Evolutionary conservation across 2,797 vertebrate genomes (phyloP).

Genomic region (Semaprochilodus insignis): DNA sequence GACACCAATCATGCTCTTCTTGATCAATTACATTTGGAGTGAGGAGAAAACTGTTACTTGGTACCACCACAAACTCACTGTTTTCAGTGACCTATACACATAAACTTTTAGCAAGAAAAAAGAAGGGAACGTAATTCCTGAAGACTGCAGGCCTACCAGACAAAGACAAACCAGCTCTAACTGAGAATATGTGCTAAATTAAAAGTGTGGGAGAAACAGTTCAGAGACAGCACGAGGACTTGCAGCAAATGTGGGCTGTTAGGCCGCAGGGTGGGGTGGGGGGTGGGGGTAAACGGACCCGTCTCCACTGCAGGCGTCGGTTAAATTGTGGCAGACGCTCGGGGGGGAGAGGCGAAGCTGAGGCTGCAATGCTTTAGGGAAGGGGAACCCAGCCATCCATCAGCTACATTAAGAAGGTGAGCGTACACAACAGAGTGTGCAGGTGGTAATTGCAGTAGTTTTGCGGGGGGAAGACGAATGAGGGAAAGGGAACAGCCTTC

Average conservation of each 20-base stretch:
- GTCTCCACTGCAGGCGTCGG: constrained; percentile 4
- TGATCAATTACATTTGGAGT: no score
- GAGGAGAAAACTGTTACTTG: no score
- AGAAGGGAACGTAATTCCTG: neutral
- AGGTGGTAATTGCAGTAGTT: constrained; percentile 51
- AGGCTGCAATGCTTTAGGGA: constrained; percentile 41
- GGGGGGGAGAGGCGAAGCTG: constrained; percentile 15
- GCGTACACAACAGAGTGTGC: constrained; percentile 39
- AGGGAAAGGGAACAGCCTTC: constrained; percentile 32
- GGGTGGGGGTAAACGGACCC: constrained; percentile 16
- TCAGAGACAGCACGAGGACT: neutral
- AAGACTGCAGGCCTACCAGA: neutral
- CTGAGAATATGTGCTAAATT: neutral
- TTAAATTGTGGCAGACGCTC: constrained; percentile 36
- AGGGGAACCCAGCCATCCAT: constrained; percentile 53
- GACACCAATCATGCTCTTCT: no score
- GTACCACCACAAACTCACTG: no score
- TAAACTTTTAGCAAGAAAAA: no score
- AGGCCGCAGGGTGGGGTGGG: constrained; percentile 8
- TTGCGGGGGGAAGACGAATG: constrained; percentile 52
- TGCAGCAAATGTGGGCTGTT: neutral
- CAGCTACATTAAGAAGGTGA: constrained; percentile 46
- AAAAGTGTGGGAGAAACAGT: neutral
- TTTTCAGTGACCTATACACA: no score
- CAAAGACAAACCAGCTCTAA: neutral